A percentile compares a stretch with the other conserved stretches of the same genome.
Evolutionary conservation across 2,113 vertebrate species (phyloP).

Genomic region (Trematocara unimaculatum): DNA sequence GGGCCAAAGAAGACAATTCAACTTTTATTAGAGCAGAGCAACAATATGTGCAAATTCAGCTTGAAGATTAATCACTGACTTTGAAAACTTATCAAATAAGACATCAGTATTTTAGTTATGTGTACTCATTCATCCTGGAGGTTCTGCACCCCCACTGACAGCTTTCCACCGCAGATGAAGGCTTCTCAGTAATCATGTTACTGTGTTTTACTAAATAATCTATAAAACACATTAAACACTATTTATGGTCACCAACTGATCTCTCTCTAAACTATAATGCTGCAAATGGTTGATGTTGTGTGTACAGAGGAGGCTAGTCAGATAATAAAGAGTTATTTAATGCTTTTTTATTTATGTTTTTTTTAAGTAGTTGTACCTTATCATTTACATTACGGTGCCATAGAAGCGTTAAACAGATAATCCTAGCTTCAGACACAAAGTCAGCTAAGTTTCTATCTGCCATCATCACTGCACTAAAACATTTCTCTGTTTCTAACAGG

Average conservation of each 20-base stretch:
- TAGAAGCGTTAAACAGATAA: neutral
- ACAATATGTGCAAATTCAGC: neutral
- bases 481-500: neutral
- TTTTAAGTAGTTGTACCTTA: neutral
- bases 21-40: neutral
- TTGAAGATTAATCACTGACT: neutral
- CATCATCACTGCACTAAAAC: neutral
- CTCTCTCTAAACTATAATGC: neutral
- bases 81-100: neutral
- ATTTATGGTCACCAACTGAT: neutral
- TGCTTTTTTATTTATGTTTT: accelerated
- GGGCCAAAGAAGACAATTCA: neutral
- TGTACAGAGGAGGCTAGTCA: neutral
- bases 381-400: neutral
- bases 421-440: neutral
- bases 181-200: neutral
- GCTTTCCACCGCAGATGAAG: neutral
- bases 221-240: neutral
- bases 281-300: neutral
- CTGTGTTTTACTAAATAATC: neutral
- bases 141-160: neutral
- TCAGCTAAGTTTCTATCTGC: neutral
- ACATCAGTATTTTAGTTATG: neutral
- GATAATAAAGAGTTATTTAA: neutral
- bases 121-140: neutral